These are phyloP conservation scores for Phaedon cochleariae DNA, from an alignment of 2,888 invertebrate genomes.

Conservation along the genomic window DNA sequence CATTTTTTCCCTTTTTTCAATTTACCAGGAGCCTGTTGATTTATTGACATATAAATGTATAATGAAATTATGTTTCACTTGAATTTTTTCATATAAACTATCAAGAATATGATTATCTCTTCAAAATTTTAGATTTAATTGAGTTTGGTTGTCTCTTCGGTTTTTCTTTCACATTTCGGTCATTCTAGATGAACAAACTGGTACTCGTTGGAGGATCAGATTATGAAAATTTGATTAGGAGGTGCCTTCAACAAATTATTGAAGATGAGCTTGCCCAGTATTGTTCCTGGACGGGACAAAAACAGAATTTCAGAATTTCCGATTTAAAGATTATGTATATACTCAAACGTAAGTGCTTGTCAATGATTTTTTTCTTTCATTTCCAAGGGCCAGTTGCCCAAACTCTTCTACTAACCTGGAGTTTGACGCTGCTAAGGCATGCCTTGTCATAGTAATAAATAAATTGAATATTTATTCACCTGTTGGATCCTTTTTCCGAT, in stretches of 20 bases:
- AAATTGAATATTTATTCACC: background rate
- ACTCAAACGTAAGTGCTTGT: conserved; percentile 10
- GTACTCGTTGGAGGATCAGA: conserved; percentile 13
- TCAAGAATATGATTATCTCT: background rate
- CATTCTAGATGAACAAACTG: conserved; percentile 1
- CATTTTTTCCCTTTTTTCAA: background rate
- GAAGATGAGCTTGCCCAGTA: conserved; percentile 4
- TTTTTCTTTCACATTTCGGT: background rate
- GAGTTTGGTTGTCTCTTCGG: background rate
- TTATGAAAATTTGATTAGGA: conserved; percentile 16
- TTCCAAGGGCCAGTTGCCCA: background rate
- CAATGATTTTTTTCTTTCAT: background rate
- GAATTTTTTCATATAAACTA: conserved; percentile 1
- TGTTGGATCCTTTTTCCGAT: background rate
- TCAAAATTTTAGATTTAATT: background rate
- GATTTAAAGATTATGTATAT: conserved; percentile 12
- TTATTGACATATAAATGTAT: background rate
- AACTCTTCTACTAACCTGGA: background rate
- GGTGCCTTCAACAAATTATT: conserved; percentile 8
- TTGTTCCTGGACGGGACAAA: conserved; percentile 19
- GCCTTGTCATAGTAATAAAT: background rate
- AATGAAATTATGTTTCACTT: background rate
- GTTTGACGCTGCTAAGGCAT: background rate
- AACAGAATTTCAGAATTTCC: conserved; percentile 13
- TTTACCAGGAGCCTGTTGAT: conserved; percentile 1